A percentile compares a stretch with the other conserved stretches of the same genome.
These are phyloP conservation scores for Oreotrochilus melanogaster DNA, from an alignment of 2,113 vertebrate genomes.

Conservation along the genomic window DNA sequence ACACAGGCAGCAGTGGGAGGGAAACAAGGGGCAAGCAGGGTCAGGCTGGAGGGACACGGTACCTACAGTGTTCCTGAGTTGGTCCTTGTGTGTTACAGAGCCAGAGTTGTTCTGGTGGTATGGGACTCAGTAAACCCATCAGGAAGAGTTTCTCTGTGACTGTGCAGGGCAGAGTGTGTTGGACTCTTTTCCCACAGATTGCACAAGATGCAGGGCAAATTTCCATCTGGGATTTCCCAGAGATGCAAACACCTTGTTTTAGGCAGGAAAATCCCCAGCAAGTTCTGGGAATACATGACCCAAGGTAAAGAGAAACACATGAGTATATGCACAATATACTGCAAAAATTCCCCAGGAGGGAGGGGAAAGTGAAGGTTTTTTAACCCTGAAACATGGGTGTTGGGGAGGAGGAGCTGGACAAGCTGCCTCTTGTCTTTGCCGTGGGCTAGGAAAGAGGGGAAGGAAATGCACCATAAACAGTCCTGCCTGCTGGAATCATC, in stretches of 20 bases:
- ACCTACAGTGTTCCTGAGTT: not conserved
- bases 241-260: not conserved
- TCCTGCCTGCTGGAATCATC: not conserved
- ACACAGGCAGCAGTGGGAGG: accelerated
- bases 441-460: not conserved
- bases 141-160: not conserved
- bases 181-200: not conserved
- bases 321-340: accelerated
- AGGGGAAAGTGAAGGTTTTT: not conserved
- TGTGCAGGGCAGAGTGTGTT: accelerated
- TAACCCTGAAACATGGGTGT: not conserved
- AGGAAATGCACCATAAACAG: not conserved
- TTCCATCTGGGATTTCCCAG: not conserved
- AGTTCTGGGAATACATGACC: not conserved
- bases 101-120: not conserved
- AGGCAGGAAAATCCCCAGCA: not conserved
- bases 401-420: not conserved
- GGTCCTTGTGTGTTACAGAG: accelerated
- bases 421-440: not conserved
- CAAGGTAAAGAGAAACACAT: not conserved
- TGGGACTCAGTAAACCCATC: not conserved
- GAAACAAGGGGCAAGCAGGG: not conserved
- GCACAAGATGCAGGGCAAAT: not conserved
- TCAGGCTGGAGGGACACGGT: not conserved
- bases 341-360: not conserved